Percentiles rank a stretch among this genome's conserved stretches.
These are phyloP conservation scores for Stictocephala bisonia DNA, from an alignment of 2,888 invertebrate species.

Conservation along the genomic window DNA sequence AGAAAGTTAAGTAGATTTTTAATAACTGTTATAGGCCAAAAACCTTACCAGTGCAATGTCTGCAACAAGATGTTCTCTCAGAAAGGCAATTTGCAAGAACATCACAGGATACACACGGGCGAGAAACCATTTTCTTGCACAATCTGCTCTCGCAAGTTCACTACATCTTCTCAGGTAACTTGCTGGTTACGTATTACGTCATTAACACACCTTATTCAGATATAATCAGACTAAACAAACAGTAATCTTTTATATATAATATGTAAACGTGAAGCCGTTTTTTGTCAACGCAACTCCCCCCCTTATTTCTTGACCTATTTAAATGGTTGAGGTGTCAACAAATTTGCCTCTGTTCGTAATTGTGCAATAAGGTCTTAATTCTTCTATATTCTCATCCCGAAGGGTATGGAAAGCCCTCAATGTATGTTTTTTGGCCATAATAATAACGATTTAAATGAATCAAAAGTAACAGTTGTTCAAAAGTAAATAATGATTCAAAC, in stretches of 20 bases:
- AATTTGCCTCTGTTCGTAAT: too few relatives aligned
- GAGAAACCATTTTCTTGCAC: slow-evolving; percentile 81
- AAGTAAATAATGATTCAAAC: too few relatives aligned
- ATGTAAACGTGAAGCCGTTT: too few relatives aligned
- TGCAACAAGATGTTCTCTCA: slow-evolving; percentile 82
- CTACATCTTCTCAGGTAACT: slow-evolving; percentile 73
- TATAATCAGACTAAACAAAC: not conserved
- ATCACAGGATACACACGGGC: slow-evolving; percentile 80
- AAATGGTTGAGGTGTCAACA: too few relatives aligned
- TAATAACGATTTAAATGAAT: not conserved
- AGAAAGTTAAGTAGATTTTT: too few relatives aligned
- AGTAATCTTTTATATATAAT: not conserved
- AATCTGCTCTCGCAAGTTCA: slow-evolving; percentile 75
- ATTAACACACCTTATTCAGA: not conserved
- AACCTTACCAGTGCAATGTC: slow-evolving; percentile 74
- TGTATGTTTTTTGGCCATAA: too few relatives aligned
- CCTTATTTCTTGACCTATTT: not conserved
- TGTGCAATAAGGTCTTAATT: too few relatives aligned
- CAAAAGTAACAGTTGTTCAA: too few relatives aligned
- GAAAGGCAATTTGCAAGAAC: slow-evolving; percentile 81
- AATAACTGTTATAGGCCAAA: slow-evolving; percentile 66
- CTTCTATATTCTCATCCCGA: too few relatives aligned
- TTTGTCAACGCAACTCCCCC: too few relatives aligned
- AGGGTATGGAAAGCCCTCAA: too few relatives aligned
- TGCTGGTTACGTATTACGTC: not conserved